Base-by-base conservation (phyloP, 2,797 vertebrate species). In the Acrossocheilus wenchowensis region DNA sequence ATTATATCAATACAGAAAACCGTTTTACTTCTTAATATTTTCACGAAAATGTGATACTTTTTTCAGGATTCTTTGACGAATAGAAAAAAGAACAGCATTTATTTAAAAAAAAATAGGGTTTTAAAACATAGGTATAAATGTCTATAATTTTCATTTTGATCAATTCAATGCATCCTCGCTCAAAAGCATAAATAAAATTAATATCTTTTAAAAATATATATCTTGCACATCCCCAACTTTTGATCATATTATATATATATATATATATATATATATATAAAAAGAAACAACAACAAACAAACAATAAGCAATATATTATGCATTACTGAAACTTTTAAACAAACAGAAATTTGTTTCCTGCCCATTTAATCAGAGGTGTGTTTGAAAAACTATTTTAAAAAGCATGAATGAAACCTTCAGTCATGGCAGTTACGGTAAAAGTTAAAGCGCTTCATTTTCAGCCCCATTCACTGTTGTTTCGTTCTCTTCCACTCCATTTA, bases 391-490 rank as follows among this genome's bases (percentile, higher is more conserved):
- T 78, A n/a, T 36, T n/a, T 57, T 57, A 7, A 43, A 43, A 78
- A 26, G 54, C 41, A 78, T 83, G 75, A 77, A 73, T 48, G 77
- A 43, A 78, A 48, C 54, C 45, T 39, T 69, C 30, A 52, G 64
- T 78, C 81, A 57, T 12, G 3, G 78, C 52, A 81, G 78, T 85
- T 71, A 52, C 39, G 77, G 79, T 39, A 85, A 62, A 86, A 78
- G 30, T 85, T 85, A 80, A 75, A 84, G 62, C 41, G 66, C 75
- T 74, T 41, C 54, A 6, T 84, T 88, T 82, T 66, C 75, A 21
- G 64, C 36, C 68, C 66, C 30, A 6, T 72, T 41, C 83, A 36
- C 83, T 78, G 34, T 41, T 30, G 62, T 45, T 77, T 57, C 71
- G 11, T 74, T 52, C 85, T 54, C 26, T 11, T 68, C 12, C 84